phyloP scores from a whole-genome alignment of 64 coral and sea anemone species.

The Stichodactyla mertensii region DNA sequence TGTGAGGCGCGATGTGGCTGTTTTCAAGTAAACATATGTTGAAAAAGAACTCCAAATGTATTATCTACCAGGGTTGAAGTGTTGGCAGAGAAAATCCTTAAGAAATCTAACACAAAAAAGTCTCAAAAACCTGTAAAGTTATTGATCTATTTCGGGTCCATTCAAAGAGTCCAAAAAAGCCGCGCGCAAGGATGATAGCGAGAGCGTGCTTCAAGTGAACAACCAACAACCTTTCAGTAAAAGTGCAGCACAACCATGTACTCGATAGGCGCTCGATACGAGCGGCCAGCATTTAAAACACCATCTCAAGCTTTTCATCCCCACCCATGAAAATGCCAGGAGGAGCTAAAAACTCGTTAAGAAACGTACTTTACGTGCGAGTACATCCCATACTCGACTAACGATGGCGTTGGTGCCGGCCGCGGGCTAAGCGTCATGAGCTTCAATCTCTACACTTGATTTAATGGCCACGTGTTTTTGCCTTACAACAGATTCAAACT shows the following conservation, averaged over 20 bases:
- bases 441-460: neutral
- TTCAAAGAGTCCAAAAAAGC: neutral
- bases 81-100: neutral
- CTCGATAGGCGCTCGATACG: neutral
- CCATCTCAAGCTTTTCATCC: neutral
- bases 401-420: slow-evolving; percentile 19
- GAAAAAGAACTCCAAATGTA: neutral
- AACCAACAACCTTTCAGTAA: neutral
- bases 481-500: neutral
- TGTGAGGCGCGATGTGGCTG: too few relatives aligned
- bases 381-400: neutral
- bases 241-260: neutral
- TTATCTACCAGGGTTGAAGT: neutral
- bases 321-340: neutral
- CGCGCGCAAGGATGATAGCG: neutral
- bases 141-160: neutral
- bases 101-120: neutral
- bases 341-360: neutral
- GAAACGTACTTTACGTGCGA: neutral
- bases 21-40: neutral
- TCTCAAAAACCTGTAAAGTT: neutral
- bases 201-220: neutral
- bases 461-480: slow-evolving; percentile 17
- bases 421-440: slow-evolving; percentile 4
- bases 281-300: neutral